A percentile compares a stretch with the other conserved stretches of the same genome.
These are phyloP conservation scores for Lycodopsis pacificus DNA, from an alignment of 2,797 vertebrate species.

Conservation along the genomic window DNA sequence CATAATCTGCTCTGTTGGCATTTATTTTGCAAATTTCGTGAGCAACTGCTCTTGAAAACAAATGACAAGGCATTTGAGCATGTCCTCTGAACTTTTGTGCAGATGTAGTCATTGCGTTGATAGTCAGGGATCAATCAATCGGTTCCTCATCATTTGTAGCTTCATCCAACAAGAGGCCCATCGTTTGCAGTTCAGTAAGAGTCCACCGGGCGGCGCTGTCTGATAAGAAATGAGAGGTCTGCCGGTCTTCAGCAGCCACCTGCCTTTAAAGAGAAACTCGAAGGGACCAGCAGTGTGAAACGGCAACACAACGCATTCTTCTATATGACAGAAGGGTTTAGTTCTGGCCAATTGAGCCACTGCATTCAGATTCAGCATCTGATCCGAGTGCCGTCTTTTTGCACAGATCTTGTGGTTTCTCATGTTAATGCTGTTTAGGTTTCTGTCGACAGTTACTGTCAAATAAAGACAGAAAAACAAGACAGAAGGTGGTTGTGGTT, in stretches of 20 bases:
- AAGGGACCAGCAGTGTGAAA: not conserved
- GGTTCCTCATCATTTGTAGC: not conserved
- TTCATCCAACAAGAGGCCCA: not conserved
- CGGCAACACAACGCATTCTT: not conserved
- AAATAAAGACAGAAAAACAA: conserved; percentile 12
- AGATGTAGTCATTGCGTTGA: accelerated
- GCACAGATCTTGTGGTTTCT: not conserved
- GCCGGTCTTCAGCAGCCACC: not conserved
- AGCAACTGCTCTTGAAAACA: not conserved
- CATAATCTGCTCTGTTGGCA: not conserved
- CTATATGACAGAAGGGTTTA: not conserved
- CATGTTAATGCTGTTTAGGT: not conserved
- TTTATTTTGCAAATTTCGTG: not conserved
- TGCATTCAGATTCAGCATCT: not conserved
- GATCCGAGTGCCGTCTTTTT: conserved; percentile 13
- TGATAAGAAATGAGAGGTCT: conserved; percentile 52
- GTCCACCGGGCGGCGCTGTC: conserved; percentile 72
- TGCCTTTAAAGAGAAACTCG: conserved; percentile 3
- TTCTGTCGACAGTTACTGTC: not conserved
- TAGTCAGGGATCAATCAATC: not conserved
- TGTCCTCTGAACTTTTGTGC: not conserved
- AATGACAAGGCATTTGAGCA: not conserved
- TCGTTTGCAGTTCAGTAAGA: conserved; percentile 25
- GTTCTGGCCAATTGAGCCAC: not conserved
- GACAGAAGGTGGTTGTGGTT: conserved; percentile 21